Conservation (phyloP, 1,140 invertebrate species). For the Globodera rostochiensis region DNA sequence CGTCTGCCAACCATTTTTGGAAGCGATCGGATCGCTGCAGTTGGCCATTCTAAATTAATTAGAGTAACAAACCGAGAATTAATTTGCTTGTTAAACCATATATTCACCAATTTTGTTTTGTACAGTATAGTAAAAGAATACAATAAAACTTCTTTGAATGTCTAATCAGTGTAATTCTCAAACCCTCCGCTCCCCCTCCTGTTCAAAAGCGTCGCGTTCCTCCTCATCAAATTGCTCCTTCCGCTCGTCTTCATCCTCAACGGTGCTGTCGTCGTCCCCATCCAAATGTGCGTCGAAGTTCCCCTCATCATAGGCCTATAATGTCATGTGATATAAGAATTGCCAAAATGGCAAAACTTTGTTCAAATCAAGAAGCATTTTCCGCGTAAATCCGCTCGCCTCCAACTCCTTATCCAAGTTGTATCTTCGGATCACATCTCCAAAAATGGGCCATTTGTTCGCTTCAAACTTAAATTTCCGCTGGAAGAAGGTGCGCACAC, state of each 20-base stretch:
- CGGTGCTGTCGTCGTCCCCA: constrained; percentile 66
- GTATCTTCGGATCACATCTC: constrained; percentile 78
- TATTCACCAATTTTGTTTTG: no score
- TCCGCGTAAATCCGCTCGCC: constrained; percentile 85
- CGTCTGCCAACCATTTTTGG: constrained; percentile 40
- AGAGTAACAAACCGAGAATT: no score
- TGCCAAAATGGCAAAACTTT: constrained; percentile 51
- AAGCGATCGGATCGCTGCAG: constrained; percentile 30
- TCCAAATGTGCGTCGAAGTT: constrained; percentile 58
- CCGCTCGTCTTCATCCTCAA: constrained; percentile 53
- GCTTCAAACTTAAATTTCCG: constrained; percentile 84
- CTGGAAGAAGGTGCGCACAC: constrained; percentile 87
- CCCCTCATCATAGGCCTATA: constrained; percentile 60
- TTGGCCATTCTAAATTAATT: constrained; percentile 1
- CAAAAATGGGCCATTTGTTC: constrained; percentile 81
- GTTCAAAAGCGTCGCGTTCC: constrained; percentile 39
- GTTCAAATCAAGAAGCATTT: constrained; percentile 78
- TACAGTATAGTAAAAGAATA: constrained; percentile 25
- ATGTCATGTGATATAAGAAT: not conserved
- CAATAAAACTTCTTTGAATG: not conserved
- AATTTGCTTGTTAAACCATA: no score
- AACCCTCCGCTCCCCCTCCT: constrained; percentile 40
- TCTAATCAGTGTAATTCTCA: constrained; percentile 6
- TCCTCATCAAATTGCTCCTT: constrained; percentile 46
- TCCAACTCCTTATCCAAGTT: constrained; percentile 83